These are phyloP conservation scores for Chymomyza fuscimana DNA, from an alignment of 2,888 invertebrate species.

Conservation along the genomic window DNA sequence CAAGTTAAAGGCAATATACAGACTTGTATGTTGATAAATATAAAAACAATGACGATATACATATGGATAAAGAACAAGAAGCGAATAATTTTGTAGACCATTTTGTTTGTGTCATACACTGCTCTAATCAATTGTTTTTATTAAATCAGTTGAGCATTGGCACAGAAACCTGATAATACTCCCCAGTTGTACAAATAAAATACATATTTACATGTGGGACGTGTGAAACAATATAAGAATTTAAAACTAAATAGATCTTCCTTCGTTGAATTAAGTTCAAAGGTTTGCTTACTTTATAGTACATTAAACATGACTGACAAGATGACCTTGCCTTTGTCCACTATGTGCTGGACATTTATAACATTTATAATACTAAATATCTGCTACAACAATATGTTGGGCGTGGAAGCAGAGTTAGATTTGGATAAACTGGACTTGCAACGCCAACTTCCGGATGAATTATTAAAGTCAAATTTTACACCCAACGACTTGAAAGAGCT, in stretches of 20 bases:
- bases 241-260: neutral
- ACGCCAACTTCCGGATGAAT: constrained; percentile 65
- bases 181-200: neutral
- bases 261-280: neutral
- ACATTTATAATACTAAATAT: neutral
- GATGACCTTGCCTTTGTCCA: neutral
- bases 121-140: neutral
- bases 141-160: neutral
- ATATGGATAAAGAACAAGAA: neutral
- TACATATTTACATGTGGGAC: neutral
- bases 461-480: constrained; percentile 67
- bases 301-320: neutral
- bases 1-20: neutral
- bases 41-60: neutral
- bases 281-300: neutral
- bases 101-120: neutral
- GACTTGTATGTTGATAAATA: neutral
- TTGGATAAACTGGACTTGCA: constrained; percentile 60
- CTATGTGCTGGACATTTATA: constrained; percentile 24
- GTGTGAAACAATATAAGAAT: neutral
- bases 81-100: neutral
- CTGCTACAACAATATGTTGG: neutral
- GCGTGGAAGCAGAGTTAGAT: constrained; percentile 39
- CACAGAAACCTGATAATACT: neutral
- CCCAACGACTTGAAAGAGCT: constrained; percentile 81